Evolutionary conservation across 2,888 invertebrate species (phyloP), one percentile per base, ranked within the genome.

Genomic region (Agrotis puta): DNA sequence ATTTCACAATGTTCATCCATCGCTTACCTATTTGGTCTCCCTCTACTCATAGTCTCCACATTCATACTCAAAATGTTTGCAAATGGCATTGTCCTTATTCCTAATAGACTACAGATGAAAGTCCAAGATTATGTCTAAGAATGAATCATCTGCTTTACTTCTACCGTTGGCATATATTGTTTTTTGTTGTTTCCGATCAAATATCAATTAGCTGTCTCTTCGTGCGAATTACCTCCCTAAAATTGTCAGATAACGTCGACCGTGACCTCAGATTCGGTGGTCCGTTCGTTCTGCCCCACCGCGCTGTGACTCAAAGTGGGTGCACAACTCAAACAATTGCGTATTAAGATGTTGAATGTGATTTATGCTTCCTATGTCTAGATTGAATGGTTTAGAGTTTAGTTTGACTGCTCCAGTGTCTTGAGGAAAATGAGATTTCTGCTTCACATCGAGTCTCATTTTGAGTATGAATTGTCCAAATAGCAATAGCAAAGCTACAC

Each of bases 321-420:
- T 73, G 75, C 75, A 83, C 54, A 64, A 67, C 54, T 64, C 69
- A 84, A 84, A 83, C 83, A 83, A 83, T 83, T 73, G 82, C 66
- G 67, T 82, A 83, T 84, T 83, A 83, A 82, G 82, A 84, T 80
- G 72, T 77, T 74, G 72, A 73, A 82, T 18, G 70, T 80, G 82
- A 83, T 82, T 82, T 75, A 84, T 83, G 71, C 57, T 74, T 83
- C 84, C 83, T 80, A 82, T 68, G 69, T 74, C 72, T 79, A 77
- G 74, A 79, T 83, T 83, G 53, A 70, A 79, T 71, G 70, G 69
- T n/a, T 61, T 59, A 65, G 18, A 58, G 64, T 43, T 48, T 53
- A 48, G 45, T 67, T 65, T 20, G 64, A 80, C 59, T 53, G 50
- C 9, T 6, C 1, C 9, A n/a, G n/a, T 57, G 14, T 20, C 16